A percentile compares a stretch with the other conserved stretches of the same genome.
Conservation (phyloP, 30 jellyfish, hydroid and myxozoan species). For the Aurelia sp. region DNA sequence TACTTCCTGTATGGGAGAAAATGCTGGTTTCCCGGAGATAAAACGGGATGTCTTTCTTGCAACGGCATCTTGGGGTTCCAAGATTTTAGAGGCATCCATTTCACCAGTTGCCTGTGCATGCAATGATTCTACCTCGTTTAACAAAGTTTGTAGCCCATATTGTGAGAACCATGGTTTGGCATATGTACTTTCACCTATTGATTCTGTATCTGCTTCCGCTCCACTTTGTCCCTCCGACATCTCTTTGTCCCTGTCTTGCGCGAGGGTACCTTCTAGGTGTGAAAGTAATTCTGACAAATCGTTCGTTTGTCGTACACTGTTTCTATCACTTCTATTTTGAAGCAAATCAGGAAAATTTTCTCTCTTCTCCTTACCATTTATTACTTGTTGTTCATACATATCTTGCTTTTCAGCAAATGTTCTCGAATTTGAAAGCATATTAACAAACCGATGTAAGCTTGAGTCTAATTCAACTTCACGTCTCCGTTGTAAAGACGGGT, state of each 20-base stretch:
- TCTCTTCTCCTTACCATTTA: too few relatives aligned
- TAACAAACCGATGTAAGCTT: too few relatives aligned
- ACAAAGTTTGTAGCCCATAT: too few relatives aligned
- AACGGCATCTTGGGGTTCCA: conserved; percentile 6
- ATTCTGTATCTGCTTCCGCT: too few relatives aligned
- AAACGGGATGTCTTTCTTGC: conserved; percentile 18
- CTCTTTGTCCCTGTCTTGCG: not conserved
- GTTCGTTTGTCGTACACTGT: not conserved
- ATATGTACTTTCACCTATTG: too few relatives aligned
- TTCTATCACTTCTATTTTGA: too few relatives aligned
- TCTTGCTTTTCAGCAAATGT: not conserved
- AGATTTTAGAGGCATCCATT: not conserved
- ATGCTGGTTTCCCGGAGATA: conserved; percentile 75
- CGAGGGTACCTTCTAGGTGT: not conserved
- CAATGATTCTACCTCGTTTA: conserved; percentile 8
- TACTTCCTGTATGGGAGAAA: conserved; percentile 82
- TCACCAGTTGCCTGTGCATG: conserved; percentile 3
- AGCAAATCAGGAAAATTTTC: too few relatives aligned
- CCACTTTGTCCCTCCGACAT: not conserved
- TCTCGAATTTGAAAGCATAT: too few relatives aligned
- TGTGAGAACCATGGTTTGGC: too few relatives aligned
- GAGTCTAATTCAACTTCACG: too few relatives aligned
- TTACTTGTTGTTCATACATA: too few relatives aligned
- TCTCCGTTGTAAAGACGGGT: too few relatives aligned
- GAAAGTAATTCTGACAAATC: not conserved